A percentile compares a stretch with the other conserved stretches of the same genome.
Evolutionary conservation across 2,888 invertebrate genomes (phyloP).

Genomic region (Mythimna lalbum): DNA sequence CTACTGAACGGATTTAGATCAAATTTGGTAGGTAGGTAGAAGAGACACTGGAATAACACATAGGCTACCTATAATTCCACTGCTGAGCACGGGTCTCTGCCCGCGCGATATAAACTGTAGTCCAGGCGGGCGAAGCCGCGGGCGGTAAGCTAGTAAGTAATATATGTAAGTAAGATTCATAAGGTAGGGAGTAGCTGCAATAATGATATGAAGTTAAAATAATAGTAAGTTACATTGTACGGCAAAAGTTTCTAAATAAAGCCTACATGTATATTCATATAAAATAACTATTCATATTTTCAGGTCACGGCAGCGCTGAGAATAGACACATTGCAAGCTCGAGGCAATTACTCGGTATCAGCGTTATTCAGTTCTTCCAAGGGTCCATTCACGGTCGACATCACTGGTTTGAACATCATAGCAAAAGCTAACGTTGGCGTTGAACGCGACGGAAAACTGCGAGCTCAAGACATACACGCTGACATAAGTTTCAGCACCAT

Average conservation of each 20-base stretch:
- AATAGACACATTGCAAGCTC: slow-evolving; percentile 93
- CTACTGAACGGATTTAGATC: too few relatives aligned
- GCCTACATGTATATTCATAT: not conserved
- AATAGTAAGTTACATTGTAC: not conserved
- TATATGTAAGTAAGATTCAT: not conserved
- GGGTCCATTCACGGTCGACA: slow-evolving; percentile 94
- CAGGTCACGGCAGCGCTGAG: slow-evolving; percentile 93
- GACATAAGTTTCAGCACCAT: slow-evolving; percentile 94
- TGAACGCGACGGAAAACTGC: slow-evolving; percentile 93
- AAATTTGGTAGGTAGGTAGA: too few relatives aligned
- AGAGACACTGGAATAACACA: too few relatives aligned
- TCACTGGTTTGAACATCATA: slow-evolving; percentile 93
- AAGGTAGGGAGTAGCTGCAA: not conserved
- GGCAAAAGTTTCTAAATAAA: not conserved
- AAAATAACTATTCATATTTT: slow-evolving; percentile 54
- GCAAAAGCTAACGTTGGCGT: slow-evolving; percentile 93
- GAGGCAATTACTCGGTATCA: slow-evolving; percentile 94
- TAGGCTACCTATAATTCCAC: too few relatives aligned
- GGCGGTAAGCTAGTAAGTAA: too few relatives aligned
- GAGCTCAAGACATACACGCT: slow-evolving; percentile 94
- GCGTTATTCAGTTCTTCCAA: slow-evolving; percentile 92
- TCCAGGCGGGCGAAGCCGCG: too few relatives aligned
- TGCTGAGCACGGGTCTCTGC: too few relatives aligned
- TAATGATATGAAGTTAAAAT: not conserved
- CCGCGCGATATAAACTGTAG: too few relatives aligned